Evolutionary conservation across 1,140 invertebrate species (phyloP), one percentile per base, ranked within the genome.

Genomic region (Trichonephila clavata): DNA sequence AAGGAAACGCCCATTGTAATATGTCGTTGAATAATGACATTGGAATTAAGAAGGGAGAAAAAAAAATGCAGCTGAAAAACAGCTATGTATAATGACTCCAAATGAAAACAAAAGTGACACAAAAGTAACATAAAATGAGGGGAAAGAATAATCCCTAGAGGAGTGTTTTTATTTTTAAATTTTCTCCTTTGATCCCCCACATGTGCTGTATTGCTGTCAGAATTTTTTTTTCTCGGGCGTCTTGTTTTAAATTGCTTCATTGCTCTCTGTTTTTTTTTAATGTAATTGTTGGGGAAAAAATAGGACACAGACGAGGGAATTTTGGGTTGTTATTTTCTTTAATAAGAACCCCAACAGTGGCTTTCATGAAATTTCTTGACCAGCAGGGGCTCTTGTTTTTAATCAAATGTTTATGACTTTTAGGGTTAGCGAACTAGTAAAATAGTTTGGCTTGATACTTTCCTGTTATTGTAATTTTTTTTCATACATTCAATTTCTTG

Each of bases 1-100:
- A 32, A 32, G 63, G 60, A 89, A 89, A 77, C 63, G 87, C 87
- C 87, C 87, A 24, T 89, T 89, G 63, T 89, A 71, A 89, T 89
- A 77, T 57, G n/a, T 77, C 63, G 43, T 89, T 89, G 63, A 77
- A n/a, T 71, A 89, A 89, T 89, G 87, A 77, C 87, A 68, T 27
- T 39, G 24, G 63, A 57, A 77, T 89, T 71, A 89, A 8, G 27
- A 39, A 20, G 10, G 13, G n/a, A 87, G 18, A 63, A 60, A 24
- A 8, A 65, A 24, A 65, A 32, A 1, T 24, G 50, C 57, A 27
- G 65, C 7, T 6, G 18, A 32, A 57, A 89, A 89, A 89, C 32
- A 89, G 71, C 32, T 89, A n/a, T 43, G 27, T 89, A 65, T 57
- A 89, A 89, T 77, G 68, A 77, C 63, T 71, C 32, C 71, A 59